These are phyloP conservation scores for Phorcus lineatus DNA, from an alignment of 2,888 invertebrate genomes.

Conservation along the genomic window DNA sequence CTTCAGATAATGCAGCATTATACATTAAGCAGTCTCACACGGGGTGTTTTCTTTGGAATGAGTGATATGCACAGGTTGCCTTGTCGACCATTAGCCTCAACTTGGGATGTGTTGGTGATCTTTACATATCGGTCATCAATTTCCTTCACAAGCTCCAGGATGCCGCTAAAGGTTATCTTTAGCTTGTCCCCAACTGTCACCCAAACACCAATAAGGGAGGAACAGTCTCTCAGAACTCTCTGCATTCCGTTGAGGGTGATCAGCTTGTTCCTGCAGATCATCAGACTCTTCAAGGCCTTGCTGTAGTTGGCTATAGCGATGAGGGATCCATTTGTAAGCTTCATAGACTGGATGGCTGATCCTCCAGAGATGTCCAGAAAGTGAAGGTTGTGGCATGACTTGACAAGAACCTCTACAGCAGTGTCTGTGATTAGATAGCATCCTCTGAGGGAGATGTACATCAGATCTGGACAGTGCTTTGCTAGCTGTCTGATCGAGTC, in stretches of 20 bases:
- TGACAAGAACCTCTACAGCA: slow-evolving; percentile 42
- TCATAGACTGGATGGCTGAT: slow-evolving; percentile 43
- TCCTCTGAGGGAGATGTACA: slow-evolving; percentile 43
- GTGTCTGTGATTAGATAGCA: slow-evolving; percentile 52
- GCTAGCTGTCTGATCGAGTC: slow-evolving; percentile 47
- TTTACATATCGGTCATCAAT: slow-evolving; percentile 15
- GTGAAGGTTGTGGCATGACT: slow-evolving; percentile 41
- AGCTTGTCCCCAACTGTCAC: slow-evolving; percentile 21
- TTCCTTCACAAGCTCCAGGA: slow-evolving; percentile 24
- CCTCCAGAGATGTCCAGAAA: slow-evolving; percentile 50
- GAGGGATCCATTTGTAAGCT: slow-evolving; percentile 44
- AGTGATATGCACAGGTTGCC: slow-evolving; percentile 19
- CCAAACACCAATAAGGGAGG: background rate
- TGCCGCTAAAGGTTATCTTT: slow-evolving; percentile 6
- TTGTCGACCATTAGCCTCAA: slow-evolving; percentile 17
- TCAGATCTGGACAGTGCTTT: slow-evolving; percentile 46
- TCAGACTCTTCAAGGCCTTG: slow-evolving; percentile 37
- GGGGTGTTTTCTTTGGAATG: background rate
- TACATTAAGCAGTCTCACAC: background rate
- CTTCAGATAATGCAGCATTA: background rate
- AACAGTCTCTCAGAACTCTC: background rate
- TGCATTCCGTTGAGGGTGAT: slow-evolving; percentile 20
- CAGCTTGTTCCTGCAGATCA: slow-evolving; percentile 29
- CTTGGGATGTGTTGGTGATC: slow-evolving; percentile 18
- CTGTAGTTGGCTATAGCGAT: slow-evolving; percentile 40